Percentiles rank a stretch among this genome's conserved stretches.
These are phyloP conservation scores for Siniperca obscura DNA, from an alignment of 2,797 vertebrate genomes.

Conservation along the genomic window DNA sequence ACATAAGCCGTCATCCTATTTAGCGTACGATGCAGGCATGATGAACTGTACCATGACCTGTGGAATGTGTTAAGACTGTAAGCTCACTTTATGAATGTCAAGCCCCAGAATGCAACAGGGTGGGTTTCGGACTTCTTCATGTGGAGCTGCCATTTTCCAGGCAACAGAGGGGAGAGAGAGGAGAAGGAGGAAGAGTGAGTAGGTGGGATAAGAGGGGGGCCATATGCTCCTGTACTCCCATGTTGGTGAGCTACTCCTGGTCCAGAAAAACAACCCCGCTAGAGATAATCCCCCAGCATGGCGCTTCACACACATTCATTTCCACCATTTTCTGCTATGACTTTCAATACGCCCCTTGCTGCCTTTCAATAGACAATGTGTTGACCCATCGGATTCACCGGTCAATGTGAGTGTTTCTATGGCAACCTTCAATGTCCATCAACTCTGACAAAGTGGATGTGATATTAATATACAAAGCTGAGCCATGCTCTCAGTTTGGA, in stretches of 20 bases:
- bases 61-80: conserved; percentile 52
- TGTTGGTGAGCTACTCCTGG: conserved; percentile 65
- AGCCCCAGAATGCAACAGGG: conserved; percentile 47
- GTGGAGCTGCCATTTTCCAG: conserved; percentile 47
- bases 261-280: conserved; percentile 75
- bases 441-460: conserved; percentile 60
- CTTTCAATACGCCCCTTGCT: conserved; percentile 70
- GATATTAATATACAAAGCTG: conserved; percentile 52
- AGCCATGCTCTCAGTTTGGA: conserved; percentile 28
- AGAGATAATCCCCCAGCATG: conserved; percentile 79
- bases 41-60: conserved; percentile 46
- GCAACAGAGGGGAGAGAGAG: conserved; percentile 37
- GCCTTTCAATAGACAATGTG: conserved; percentile 65
- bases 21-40: conserved; percentile 23
- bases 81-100: conserved; percentile 50
- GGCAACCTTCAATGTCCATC: conserved; percentile 73
- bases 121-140: conserved; percentile 32
- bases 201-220: conserved; percentile 62
- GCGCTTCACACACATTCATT: conserved; percentile 64
- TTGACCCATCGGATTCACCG: conserved; percentile 66
- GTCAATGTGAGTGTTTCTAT: conserved; percentile 74
- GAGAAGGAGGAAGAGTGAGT: conserved; percentile 55
- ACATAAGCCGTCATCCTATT: conserved; percentile 40
- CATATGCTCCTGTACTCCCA: conserved; percentile 71
- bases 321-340: conserved; percentile 70